These are phyloP conservation scores for Oryzias celebensis DNA, from an alignment of 2,113 vertebrate genomes.

Conservation along the genomic window DNA sequence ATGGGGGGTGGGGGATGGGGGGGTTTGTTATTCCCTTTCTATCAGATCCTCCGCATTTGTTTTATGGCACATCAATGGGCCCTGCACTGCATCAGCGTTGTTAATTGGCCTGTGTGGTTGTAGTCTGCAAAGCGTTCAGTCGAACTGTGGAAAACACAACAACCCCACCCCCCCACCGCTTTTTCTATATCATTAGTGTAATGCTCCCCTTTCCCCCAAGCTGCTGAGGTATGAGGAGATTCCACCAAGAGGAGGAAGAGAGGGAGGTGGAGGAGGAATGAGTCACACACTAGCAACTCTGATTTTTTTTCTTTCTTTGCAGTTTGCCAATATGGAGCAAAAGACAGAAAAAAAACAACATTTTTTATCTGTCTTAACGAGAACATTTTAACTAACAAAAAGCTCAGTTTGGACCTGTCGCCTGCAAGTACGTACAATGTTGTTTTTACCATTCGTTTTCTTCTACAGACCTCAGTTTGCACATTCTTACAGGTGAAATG, in stretches of 20 bases:
- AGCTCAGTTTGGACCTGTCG: too few relatives aligned
- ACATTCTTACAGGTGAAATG: too few relatives aligned
- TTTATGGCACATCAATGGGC: conserved; percentile 50
- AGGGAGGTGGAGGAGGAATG: conserved; percentile 31
- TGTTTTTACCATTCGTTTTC: too few relatives aligned
- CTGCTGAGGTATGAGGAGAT: conserved; percentile 49
- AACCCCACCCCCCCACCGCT: conserved; percentile 3
- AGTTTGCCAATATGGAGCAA: conserved; percentile 17
- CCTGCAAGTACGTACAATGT: too few relatives aligned
- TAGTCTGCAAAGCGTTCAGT: conserved; percentile 51
- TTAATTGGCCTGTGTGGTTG: conserved; percentile 61
- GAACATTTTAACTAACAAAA: neutral
- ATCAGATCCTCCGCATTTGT: conserved; percentile 29
- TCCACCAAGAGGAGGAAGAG: conserved; percentile 26
- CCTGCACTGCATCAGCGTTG: conserved; percentile 71
- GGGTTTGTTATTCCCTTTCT: conserved; percentile 2
- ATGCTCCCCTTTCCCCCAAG: conserved; percentile 58
- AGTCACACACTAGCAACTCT: conserved; percentile 46
- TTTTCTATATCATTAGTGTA: conserved; percentile 68
- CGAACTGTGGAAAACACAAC: neutral
- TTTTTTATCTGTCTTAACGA: neutral
- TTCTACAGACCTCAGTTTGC: too few relatives aligned
- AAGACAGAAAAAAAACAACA: neutral
- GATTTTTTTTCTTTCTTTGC: neutral
- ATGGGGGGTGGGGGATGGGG: neutral